Conservation (phyloP, 1,140 invertebrate genomes). For the Heliconius hermathena region DNA sequence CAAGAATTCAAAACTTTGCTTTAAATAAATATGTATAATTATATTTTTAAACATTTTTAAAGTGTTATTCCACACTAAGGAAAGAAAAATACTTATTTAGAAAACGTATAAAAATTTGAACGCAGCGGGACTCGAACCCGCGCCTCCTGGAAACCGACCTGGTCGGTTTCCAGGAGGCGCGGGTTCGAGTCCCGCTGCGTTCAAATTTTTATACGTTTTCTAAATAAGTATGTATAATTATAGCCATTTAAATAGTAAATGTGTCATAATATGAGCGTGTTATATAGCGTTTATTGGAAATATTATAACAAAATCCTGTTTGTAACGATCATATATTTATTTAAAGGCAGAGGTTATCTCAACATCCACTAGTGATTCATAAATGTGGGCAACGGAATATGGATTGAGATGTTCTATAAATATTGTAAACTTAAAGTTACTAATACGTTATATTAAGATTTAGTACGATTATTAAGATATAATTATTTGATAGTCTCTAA, state of each 20-base stretch:
- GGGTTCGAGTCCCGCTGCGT: too few relatives aligned
- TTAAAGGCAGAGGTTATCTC: background rate
- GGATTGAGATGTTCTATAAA: background rate
- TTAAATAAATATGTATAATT: conserved; percentile 7
- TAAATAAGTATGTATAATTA: conserved; percentile 6
- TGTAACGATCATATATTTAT: background rate
- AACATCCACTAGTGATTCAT: conserved; percentile 1
- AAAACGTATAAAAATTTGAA: too few relatives aligned
- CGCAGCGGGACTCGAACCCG: too few relatives aligned
- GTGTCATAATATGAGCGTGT: background rate
- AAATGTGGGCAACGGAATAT: background rate
- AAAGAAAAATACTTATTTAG: too few relatives aligned
- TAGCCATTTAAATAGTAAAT: background rate
- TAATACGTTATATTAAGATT: too few relatives aligned
- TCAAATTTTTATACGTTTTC: too few relatives aligned
- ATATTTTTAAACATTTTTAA: too few relatives aligned
- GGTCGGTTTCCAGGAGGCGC: too few relatives aligned
- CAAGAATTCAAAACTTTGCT: background rate
- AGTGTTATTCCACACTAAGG: too few relatives aligned
- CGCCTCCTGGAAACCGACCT: too few relatives aligned
- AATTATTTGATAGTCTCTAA: too few relatives aligned
- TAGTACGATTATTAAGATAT: too few relatives aligned
- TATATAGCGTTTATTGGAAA: background rate
- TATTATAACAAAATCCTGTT: conserved; percentile 6
- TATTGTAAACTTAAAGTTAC: background rate